Evolutionary conservation across 2,888 invertebrate genomes (phyloP).

Genomic region (Drosophila borborema): DNA sequence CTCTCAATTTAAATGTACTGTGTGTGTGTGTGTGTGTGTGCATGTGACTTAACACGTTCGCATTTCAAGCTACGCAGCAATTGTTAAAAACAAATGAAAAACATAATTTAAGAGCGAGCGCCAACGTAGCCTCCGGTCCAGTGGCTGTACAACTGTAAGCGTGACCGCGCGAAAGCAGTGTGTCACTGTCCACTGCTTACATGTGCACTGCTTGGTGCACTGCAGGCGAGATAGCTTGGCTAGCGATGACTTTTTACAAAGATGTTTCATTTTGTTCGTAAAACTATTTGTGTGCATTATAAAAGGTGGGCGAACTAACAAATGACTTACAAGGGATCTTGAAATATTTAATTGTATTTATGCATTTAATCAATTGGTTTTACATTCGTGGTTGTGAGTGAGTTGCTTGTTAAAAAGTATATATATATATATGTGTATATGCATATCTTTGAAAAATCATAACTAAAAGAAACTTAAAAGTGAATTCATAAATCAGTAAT

Average conservation of each 20-base stretch:
- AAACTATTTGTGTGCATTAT: constrained; percentile 4
- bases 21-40: constrained; percentile 36
- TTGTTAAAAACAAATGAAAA: constrained; percentile 16
- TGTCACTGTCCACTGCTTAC: constrained; percentile 32
- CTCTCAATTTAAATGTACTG: constrained; percentile 68
- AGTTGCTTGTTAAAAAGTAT: constrained; percentile 36
- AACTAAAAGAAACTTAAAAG: constrained; percentile 56
- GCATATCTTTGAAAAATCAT: constrained; percentile 41
- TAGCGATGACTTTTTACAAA: constrained; percentile 1
- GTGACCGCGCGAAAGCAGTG: constrained; percentile 35
- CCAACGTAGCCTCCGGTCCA: constrained; percentile 49
- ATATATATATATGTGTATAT: constrained; percentile 10
- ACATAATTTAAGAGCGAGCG: constrained; percentile 26
- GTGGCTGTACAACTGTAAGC: constrained; percentile 34
- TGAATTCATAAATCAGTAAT: constrained; percentile 55
- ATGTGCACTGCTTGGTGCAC: constrained; percentile 30
- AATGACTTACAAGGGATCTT: constrained; percentile 29
- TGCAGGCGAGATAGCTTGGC: constrained; percentile 31
- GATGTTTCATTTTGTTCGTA: constrained; percentile 6
- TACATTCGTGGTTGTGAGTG: constrained; percentile 38
- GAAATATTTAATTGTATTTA: constrained; percentile 38
- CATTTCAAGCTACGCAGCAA: constrained; percentile 62
- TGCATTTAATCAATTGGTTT: constrained; percentile 27
- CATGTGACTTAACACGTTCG: constrained; percentile 37
- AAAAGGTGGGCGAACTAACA: constrained; percentile 26